Conservation (phyloP, 2,113 vertebrate genomes). For the Limanda limanda region DNA sequence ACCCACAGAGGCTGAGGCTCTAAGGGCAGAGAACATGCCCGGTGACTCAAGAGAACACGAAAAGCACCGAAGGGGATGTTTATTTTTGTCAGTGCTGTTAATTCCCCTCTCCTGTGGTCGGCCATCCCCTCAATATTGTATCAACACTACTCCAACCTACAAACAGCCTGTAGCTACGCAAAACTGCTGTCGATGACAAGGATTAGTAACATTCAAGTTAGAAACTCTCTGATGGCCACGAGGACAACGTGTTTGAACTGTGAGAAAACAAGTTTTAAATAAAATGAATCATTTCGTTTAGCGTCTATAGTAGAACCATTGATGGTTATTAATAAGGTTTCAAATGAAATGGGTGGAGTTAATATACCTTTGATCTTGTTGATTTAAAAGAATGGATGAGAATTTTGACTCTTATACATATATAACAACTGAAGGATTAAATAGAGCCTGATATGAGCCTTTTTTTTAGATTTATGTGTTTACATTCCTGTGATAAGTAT, state of each 20-base stretch:
- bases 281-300: slow-evolving; percentile 3
- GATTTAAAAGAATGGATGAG: no score
- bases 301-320: not conserved
- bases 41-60: slow-evolving; percentile 48
- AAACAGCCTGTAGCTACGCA: slow-evolving; percentile 41
- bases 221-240: slow-evolving; percentile 10
- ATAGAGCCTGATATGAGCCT: no score
- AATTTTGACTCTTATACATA: no score
- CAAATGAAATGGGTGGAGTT: no score
- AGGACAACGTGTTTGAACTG: slow-evolving; percentile 21
- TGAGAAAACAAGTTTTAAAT: slow-evolving; percentile 16
- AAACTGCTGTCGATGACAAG: slow-evolving; percentile 46
- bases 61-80: slow-evolving; percentile 57
- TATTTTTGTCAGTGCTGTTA: slow-evolving; percentile 53
- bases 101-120: slow-evolving; percentile 38
- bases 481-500: no score
- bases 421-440: no score
- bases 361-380: no score
- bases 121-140: slow-evolving; percentile 38
- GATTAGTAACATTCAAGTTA: slow-evolving; percentile 41
- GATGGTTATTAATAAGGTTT: not conserved
- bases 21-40: slow-evolving; percentile 42
- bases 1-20: slow-evolving; percentile 33
- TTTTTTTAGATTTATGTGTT: no score
- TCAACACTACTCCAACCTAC: slow-evolving; percentile 38